phyloP scores from a whole-genome alignment of 2,113 vertebrate species.

The Rhinogobius similis region DNA sequence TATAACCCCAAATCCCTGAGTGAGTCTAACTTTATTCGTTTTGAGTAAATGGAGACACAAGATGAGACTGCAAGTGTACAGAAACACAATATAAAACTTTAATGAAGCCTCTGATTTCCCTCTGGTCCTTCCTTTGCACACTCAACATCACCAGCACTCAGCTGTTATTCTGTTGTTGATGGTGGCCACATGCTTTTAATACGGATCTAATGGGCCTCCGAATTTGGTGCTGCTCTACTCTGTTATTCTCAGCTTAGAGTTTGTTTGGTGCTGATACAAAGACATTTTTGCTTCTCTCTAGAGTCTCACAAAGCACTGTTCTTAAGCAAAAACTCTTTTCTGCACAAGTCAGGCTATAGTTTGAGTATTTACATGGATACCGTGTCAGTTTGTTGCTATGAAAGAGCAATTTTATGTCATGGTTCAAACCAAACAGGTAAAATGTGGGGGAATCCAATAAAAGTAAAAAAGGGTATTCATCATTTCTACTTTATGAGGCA shows the following conservation, averaged over 20 bases:
- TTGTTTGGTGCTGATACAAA: slow-evolving; percentile 43
- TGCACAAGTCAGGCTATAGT: not conserved
- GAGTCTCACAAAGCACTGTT: slow-evolving; percentile 5
- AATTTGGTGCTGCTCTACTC: slow-evolving; percentile 33
- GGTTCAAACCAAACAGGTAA: not conserved
- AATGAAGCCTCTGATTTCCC: slow-evolving; percentile 77
- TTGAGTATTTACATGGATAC: no score
- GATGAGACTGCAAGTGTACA: slow-evolving; percentile 67
- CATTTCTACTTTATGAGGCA: not conserved
- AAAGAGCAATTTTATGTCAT: not conserved
- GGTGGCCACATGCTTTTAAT: slow-evolving; percentile 54
- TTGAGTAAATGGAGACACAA: slow-evolving; percentile 60
- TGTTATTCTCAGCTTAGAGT: slow-evolving; percentile 40
- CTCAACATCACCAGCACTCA: slow-evolving; percentile 62
- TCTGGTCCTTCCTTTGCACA: slow-evolving; percentile 63
- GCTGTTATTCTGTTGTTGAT: slow-evolving; percentile 30
- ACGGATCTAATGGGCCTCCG: slow-evolving; percentile 36
- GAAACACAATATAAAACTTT: slow-evolving; percentile 74
- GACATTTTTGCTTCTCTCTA: slow-evolving; percentile 25
- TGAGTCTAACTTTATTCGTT: slow-evolving; percentile 48
- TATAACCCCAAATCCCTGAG: slow-evolving; percentile 36
- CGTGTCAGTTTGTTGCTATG: not conserved
- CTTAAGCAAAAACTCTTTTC: not conserved
- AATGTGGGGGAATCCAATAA: not conserved
- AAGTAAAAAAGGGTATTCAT: not conserved